Evolutionary conservation across 2,888 invertebrate genomes (phyloP).

Genomic region (Busseola fusca): DNA sequence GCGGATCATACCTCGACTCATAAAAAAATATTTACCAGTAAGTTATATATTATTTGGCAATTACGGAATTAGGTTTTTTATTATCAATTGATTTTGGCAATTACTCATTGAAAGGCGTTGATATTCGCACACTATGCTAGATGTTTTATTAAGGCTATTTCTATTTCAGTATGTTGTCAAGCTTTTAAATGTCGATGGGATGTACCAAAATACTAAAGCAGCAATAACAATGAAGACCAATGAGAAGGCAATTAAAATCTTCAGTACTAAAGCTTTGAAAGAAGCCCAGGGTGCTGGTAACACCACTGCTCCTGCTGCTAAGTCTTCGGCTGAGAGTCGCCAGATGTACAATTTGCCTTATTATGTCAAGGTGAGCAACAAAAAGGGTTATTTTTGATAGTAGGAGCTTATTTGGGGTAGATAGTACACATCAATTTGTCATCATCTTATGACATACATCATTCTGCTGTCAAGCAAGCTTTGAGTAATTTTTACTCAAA

Average conservation of each 20-base stretch:
- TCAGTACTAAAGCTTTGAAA: not conserved
- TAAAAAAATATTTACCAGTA: slow-evolving; percentile 72
- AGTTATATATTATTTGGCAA: slow-evolving; percentile 47
- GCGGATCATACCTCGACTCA: slow-evolving; percentile 61
- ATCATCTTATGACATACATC: not conserved
- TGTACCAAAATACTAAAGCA: slow-evolving; percentile 43
- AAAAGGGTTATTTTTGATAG: not conserved
- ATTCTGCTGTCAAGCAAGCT: too few species aligned
- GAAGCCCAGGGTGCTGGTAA: not conserved
- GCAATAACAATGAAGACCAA: slow-evolving; percentile 35
- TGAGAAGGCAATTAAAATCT: slow-evolving; percentile 1
- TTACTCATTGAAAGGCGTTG: not conserved
- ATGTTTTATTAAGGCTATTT: not conserved
- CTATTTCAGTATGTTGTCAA: slow-evolving; percentile 61
- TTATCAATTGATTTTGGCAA: not conserved
- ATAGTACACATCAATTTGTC: not conserved
- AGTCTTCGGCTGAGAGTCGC: slow-evolving; percentile 5
- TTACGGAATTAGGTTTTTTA: slow-evolving; percentile 59
- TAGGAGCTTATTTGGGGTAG: not conserved
- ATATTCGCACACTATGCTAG: not conserved
- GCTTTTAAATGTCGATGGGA: slow-evolving; percentile 54
- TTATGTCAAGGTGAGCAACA: slow-evolving; percentile 69
- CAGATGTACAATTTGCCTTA: slow-evolving; percentile 56
- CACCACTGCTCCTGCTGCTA: not conserved
- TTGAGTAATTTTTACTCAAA: not conserved